Percentiles rank a stretch among this genome's conserved stretches.
phyloP scores from a whole-genome alignment of 1,140 invertebrate species.

The Lasioglossum albipes region DNA sequence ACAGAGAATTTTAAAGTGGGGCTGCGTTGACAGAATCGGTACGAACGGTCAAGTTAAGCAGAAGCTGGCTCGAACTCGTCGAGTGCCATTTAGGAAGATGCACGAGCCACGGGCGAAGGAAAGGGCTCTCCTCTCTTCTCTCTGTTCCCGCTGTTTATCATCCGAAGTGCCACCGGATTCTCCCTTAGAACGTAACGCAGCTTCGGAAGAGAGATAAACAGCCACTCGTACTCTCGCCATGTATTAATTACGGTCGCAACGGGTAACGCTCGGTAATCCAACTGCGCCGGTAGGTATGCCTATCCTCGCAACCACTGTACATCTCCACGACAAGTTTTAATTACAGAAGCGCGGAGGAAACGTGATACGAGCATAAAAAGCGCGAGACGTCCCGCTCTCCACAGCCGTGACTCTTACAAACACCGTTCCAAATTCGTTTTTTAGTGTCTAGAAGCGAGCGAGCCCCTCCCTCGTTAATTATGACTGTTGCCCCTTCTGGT shows the following conservation, averaged over 20 bases:
- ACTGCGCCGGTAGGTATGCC: background rate
- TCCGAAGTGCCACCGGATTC: slow-evolving; percentile 9
- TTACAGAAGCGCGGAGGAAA: slow-evolving; percentile 27
- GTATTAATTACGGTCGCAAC: slow-evolving; percentile 41
- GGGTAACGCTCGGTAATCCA: slow-evolving; percentile 17
- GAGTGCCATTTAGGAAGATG: slow-evolving; percentile 14
- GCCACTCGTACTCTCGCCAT: slow-evolving; percentile 29
- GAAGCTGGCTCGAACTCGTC: background rate
- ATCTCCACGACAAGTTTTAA: slow-evolving; percentile 30
- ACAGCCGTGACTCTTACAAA: slow-evolving; percentile 15
- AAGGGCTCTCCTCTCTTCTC: background rate
- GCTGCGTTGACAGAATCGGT: no score
- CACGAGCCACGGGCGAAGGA: slow-evolving; percentile 2
- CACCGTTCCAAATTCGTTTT: slow-evolving; percentile 26
- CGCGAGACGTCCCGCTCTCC: slow-evolving; percentile 9
- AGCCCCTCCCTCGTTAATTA: background rate
- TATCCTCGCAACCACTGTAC: background rate
- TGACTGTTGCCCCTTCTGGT: background rate
- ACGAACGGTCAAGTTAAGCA: no score
- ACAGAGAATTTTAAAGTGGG: no score
- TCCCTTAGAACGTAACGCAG: slow-evolving; percentile 29
- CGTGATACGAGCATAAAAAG: slow-evolving; percentile 25
- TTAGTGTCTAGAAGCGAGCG: background rate
- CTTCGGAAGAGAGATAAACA: slow-evolving; percentile 39
- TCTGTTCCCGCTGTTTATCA: slow-evolving; percentile 32